phyloP scores from a whole-genome alignment of 2,113 vertebrate species.

The Hydropotes inermis region DNA sequence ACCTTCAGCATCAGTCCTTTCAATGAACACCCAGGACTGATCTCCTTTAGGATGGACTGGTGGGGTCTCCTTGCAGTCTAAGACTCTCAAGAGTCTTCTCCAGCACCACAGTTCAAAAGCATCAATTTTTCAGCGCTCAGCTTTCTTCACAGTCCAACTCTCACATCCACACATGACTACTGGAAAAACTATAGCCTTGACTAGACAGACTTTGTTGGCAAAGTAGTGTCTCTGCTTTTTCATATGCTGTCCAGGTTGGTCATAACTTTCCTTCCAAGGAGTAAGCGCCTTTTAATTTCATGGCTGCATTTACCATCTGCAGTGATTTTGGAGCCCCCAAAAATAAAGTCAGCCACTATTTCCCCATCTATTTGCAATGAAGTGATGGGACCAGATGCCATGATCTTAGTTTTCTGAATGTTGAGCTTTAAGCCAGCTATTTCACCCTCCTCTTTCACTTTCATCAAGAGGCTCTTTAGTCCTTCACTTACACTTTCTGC shows the following conservation, averaged over 20 bases:
- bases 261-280: not conserved
- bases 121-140: not conserved
- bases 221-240: not conserved
- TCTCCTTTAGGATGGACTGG: not conserved
- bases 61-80: not conserved
- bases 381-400: not conserved
- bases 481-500: not conserved
- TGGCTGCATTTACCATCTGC: not conserved
- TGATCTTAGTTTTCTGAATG: not conserved
- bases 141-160: not conserved
- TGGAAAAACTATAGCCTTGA: not conserved
- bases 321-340: not conserved
- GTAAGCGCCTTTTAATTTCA: not conserved
- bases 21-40: not conserved
- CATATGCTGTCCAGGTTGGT: not conserved
- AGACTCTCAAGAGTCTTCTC: not conserved
- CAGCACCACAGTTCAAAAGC: not conserved
- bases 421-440: not conserved
- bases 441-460: not conserved
- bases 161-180: not conserved
- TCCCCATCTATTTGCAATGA: not conserved
- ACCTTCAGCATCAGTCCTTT: not conserved
- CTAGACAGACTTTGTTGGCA: not conserved
- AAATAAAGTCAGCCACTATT: not conserved
- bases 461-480: not conserved